Evolutionary conservation across 2,888 invertebrate species (phyloP).

Genomic region (Morpho achilles): DNA sequence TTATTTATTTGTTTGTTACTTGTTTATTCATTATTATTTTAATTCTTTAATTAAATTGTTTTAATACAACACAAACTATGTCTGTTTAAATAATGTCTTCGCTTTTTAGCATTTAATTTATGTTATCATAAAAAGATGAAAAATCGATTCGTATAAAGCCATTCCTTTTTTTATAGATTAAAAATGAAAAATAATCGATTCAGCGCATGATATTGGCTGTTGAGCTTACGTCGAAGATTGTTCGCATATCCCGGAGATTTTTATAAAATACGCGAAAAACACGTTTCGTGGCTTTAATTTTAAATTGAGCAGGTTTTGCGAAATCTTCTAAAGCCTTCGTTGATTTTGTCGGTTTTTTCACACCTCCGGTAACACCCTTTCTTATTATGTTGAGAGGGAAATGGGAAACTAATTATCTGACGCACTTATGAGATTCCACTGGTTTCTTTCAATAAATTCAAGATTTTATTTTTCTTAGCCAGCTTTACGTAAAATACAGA

Average conservation of each 20-base stretch:
- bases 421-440: constrained; percentile 33
- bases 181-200: constrained; percentile 34
- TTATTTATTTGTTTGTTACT: too few species aligned
- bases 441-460: constrained; percentile 32
- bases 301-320: constrained; percentile 77
- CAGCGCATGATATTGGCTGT: constrained; percentile 46
- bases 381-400: constrained; percentile 62
- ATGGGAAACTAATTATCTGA: constrained; percentile 64
- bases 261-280: constrained; percentile 78
- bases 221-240: constrained; percentile 63
- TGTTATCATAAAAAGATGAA: too few species aligned
- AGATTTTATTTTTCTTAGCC: constrained; percentile 14
- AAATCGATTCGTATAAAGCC: too few species aligned
- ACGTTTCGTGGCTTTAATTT: constrained; percentile 80
- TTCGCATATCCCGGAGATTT: constrained; percentile 71
- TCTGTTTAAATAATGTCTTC: too few species aligned
- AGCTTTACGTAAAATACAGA: too few species aligned
- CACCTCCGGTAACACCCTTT: constrained; percentile 47
- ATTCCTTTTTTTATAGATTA: constrained; percentile 25
- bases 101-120: too few species aligned
- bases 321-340: constrained; percentile 73
- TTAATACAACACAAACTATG: too few species aligned
- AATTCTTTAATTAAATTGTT: too few species aligned
- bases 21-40: too few species aligned
- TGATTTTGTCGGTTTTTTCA: constrained; percentile 59